These are phyloP conservation scores for Zootoca vivipara DNA, from an alignment of 2,113 vertebrate genomes.

Conservation along the genomic window DNA sequence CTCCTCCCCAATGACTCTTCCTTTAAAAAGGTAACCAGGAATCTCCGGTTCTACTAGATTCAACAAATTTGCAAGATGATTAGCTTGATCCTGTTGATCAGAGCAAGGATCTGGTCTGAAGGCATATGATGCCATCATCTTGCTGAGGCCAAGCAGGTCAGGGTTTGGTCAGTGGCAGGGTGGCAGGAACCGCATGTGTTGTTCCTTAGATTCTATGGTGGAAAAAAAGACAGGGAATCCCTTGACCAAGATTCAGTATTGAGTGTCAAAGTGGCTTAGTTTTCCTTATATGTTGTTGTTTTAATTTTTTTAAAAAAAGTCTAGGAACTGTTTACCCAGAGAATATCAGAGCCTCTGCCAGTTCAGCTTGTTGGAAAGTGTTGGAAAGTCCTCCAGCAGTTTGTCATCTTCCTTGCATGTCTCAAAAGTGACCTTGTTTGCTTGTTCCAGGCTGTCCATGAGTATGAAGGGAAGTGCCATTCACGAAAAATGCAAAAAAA, in stretches of 20 bases:
- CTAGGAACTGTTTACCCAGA: too few relatives aligned
- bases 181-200: too few relatives aligned
- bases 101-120: too few relatives aligned
- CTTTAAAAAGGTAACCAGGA: neutral
- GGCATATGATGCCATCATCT: too few relatives aligned
- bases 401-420: neutral
- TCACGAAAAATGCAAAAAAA: conserved; percentile 48
- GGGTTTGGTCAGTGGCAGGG: too few relatives aligned
- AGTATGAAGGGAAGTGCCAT: neutral
- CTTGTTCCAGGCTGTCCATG: neutral
- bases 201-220: too few relatives aligned
- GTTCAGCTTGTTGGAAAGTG: neutral
- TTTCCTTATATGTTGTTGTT: too few relatives aligned
- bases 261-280: too few relatives aligned
- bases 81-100: neutral
- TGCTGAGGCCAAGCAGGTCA: too few relatives aligned
- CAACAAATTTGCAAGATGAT: neutral
- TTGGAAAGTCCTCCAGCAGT: neutral
- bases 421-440: neutral
- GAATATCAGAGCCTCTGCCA: neutral
- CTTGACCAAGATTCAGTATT: too few relatives aligned
- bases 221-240: too few relatives aligned
- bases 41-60: neutral
- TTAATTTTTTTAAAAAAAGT: too few relatives aligned
- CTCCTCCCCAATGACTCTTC: neutral